These are phyloP conservation scores for Pontoporia blainvillei DNA, from an alignment of 2,113 vertebrate genomes.

Conservation along the genomic window DNA sequence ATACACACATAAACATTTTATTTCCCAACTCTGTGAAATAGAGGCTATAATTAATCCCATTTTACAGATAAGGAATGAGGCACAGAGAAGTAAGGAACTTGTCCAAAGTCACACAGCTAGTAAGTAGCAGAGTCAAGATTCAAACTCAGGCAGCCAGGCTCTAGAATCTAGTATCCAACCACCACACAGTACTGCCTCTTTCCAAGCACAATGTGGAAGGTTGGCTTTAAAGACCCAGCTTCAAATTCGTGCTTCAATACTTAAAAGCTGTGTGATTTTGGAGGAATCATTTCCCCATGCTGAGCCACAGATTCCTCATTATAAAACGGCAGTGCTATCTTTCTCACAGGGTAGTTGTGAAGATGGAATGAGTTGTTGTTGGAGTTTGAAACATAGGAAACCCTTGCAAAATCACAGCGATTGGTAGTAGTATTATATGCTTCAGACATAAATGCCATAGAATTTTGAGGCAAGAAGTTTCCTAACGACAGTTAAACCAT, in stretches of 20 bases:
- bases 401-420: neutral
- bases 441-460: neutral
- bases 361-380: neutral
- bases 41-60: neutral
- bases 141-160: neutral
- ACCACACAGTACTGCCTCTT: neutral
- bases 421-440: neutral
- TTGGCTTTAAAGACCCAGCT: neutral
- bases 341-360: neutral
- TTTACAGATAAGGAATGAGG: neutral
- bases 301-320: neutral
- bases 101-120: neutral
- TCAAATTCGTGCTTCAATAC: neutral
- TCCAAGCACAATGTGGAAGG: neutral
- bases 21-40: neutral
- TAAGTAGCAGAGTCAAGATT: neutral
- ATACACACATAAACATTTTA: neutral
- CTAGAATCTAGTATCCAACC: neutral
- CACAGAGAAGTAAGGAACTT: neutral
- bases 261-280: neutral
- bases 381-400: neutral
- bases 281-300: neutral
- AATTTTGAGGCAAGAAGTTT: neutral
- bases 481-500: neutral
- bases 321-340: neutral